phyloP scores from a whole-genome alignment of 2,888 invertebrate genomes.

The Linnaemya tessellans region DNA sequence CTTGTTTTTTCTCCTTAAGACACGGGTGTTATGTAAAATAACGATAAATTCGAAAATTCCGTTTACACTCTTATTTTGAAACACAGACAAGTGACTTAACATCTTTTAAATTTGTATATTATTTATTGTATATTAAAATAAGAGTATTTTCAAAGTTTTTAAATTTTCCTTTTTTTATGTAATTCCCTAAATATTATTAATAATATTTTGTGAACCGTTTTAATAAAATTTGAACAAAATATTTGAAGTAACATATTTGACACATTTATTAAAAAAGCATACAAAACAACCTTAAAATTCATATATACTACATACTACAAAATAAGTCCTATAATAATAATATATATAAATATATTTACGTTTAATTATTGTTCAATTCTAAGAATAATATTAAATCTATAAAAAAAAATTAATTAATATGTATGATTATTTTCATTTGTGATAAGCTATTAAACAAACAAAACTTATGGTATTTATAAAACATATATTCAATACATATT shows the following conservation, averaged over 20 bases:
- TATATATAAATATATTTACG: conserved; percentile 76
- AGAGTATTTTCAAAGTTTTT: conserved; percentile 14
- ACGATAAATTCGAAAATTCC: conserved; percentile 25
- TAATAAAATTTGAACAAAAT: conserved; percentile 4
- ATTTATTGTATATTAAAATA: not conserved
- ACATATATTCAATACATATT: conserved; percentile 77
- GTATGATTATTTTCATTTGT: conserved; percentile 80
- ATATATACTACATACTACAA: conserved; percentile 78
- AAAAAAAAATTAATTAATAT: conserved; percentile 76
- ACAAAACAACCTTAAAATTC: conserved; percentile 73
- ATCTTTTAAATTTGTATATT: conserved; percentile 21
- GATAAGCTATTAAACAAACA: conserved; percentile 79
- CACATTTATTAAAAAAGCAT: conserved; percentile 65
- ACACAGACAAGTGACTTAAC: conserved; percentile 14
- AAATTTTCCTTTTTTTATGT: conserved; percentile 32
- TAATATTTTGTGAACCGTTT: conserved; percentile 39
- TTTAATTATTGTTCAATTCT: conserved; percentile 83
- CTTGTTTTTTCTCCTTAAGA: conserved; percentile 12
- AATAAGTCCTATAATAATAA: conserved; percentile 78
- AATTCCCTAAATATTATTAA: conserved; percentile 28
- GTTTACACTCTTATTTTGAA: conserved; percentile 8
- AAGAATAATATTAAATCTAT: conserved; percentile 80
- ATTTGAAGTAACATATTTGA: conserved; percentile 49
- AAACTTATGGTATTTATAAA: conserved; percentile 80
- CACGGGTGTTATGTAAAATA: conserved; percentile 36